These are phyloP conservation scores for Sarcophaga peregrina DNA, from an alignment of 1,140 invertebrate genomes.

Conservation along the genomic window DNA sequence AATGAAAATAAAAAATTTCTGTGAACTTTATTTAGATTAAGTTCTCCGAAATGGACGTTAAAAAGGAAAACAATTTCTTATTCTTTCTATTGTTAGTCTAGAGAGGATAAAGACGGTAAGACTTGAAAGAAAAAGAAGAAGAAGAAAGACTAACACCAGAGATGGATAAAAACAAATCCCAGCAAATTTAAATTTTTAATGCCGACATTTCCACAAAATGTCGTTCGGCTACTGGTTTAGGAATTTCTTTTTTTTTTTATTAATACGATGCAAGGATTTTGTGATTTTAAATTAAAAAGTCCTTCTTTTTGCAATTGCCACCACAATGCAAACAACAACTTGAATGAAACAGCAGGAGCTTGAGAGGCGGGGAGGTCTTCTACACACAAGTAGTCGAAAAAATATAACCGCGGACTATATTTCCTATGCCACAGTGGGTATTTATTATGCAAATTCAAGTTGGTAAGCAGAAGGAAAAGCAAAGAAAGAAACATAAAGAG, in stretches of 20 bases:
- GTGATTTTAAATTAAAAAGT: conserved; percentile 38
- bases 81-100: no score
- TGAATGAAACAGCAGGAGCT: neutral
- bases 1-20: no score
- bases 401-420: conserved; percentile 31
- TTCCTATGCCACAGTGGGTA: conserved; percentile 19
- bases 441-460: neutral
- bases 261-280: conserved; percentile 34
- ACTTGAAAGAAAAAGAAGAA: no score
- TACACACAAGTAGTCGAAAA: neutral
- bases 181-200: conserved; percentile 35
- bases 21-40: no score
- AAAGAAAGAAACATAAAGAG: conserved; percentile 12
- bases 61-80: no score
- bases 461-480: neutral
- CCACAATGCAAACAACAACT: neutral
- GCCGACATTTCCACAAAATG: conserved; percentile 21
- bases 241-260: neutral
- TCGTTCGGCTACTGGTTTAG: neutral
- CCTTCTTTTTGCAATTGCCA: conserved; percentile 7
- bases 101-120: no score
- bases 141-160: neutral
- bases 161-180: conserved; percentile 13
- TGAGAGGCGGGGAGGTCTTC: neutral
- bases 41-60: no score